These are phyloP conservation scores for Egretta garzetta DNA, from an alignment of 2,113 vertebrate species.

Conservation along the genomic window DNA sequence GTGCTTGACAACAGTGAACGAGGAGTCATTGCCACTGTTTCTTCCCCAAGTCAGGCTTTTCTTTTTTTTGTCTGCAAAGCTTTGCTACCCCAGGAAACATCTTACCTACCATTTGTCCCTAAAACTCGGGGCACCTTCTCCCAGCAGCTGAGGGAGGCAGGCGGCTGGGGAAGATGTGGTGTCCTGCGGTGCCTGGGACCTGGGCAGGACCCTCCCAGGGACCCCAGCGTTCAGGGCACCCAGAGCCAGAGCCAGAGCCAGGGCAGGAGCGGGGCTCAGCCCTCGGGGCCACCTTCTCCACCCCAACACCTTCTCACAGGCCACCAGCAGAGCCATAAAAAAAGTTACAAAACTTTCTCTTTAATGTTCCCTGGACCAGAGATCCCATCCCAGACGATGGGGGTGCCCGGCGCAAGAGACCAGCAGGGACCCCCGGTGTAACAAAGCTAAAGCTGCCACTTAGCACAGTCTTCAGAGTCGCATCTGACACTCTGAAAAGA, in stretches of 20 bases:
- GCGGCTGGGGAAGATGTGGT: neutral
- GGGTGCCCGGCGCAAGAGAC: neutral
- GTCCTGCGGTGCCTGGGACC: neutral
- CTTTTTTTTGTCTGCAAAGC: neutral
- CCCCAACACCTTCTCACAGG: neutral
- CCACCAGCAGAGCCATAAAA: neutral
- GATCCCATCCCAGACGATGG: fast-evolving
- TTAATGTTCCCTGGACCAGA: neutral
- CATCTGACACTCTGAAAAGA: neutral
- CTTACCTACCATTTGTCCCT: neutral
- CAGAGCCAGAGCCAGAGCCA: neutral
- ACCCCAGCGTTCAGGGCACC: too few species aligned
- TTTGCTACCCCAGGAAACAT: neutral
- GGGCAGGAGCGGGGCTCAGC: neutral
- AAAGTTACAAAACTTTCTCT: neutral
- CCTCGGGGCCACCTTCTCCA: fast-evolving
- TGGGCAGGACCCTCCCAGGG: neutral
- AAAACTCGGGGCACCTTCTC: neutral
- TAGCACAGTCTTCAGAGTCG: neutral
- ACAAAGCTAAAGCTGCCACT: neutral
- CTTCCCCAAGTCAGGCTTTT: neutral
- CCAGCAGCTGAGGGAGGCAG: neutral
- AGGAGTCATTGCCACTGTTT: neutral
- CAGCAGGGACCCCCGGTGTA: neutral
- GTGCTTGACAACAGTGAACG: neutral